These are phyloP conservation scores for Bryconaethiops microstoma DNA, from an alignment of 2,797 vertebrate genomes.

Conservation along the genomic window DNA sequence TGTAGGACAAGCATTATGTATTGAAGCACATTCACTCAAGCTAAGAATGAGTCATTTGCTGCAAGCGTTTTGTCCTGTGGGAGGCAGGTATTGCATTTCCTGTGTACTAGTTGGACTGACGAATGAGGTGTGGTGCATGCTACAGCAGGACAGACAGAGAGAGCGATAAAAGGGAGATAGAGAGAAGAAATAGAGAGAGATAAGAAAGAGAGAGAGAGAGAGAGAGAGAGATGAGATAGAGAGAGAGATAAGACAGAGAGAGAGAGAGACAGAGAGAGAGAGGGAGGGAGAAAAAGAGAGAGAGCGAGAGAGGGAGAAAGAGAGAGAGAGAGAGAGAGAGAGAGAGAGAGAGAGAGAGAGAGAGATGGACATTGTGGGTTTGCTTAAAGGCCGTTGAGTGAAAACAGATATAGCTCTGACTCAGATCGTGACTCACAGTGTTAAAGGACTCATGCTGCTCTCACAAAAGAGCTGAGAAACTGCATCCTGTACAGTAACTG, in stretches of 20 bases:
- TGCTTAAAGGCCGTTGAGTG: constrained; percentile 38
- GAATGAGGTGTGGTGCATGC: constrained; percentile 12
- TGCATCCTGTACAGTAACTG: constrained; percentile 29
- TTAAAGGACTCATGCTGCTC: constrained; percentile 31
- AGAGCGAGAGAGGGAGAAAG: no score
- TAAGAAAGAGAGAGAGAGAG: no score
- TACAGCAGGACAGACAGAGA: neutral
- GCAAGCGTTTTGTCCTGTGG: constrained; percentile 30
- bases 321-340: neutral
- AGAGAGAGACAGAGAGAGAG: neutral
- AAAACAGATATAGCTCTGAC: constrained; percentile 48
- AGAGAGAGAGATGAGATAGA: no score
- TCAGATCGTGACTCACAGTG: constrained; percentile 51
- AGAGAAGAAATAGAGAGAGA: no score
- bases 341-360: constrained; percentile 3
- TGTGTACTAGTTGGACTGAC: constrained; percentile 28
- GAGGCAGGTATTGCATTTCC: constrained; percentile 24
- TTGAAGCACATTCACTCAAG: constrained; percentile 26
- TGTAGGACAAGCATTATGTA: neutral
- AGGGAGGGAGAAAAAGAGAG: no score
- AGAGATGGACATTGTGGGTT: constrained; percentile 22
- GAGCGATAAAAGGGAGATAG: neutral
- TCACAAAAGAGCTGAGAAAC: constrained; percentile 42
- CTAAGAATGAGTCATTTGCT: constrained; percentile 16
- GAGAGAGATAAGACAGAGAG: neutral